A percentile compares a stretch with the other conserved stretches of the same genome.
Evolutionary conservation across 2,888 invertebrate genomes (phyloP).

Genomic region (Pediacus dermestoides): DNA sequence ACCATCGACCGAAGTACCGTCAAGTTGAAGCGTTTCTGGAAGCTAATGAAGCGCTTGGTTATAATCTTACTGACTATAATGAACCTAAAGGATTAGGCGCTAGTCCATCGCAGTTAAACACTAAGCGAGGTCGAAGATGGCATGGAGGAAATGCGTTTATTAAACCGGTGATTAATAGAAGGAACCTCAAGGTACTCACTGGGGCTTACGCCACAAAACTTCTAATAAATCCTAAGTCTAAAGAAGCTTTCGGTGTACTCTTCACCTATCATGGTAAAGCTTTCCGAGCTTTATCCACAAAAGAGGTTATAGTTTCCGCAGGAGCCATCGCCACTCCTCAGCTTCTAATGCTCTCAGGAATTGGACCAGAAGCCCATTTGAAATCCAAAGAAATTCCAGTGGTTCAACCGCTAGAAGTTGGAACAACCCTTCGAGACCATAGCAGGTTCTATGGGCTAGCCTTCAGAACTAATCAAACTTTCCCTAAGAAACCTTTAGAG

Average conservation of each 20-base stretch:
- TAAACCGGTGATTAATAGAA: conserved; percentile 59
- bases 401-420: conserved; percentile 66
- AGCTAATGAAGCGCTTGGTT: conserved; percentile 64
- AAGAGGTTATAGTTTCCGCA: conserved; percentile 73
- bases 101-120: conserved; percentile 63
- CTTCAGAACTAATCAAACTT: conserved; percentile 63
- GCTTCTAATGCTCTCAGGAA: conserved; percentile 76
- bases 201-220: conserved; percentile 60
- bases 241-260: conserved; percentile 62
- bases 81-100: conserved; percentile 60
- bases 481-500: conserved; percentile 14
- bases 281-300: conserved; percentile 56
- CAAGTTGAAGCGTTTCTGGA: conserved; percentile 41
- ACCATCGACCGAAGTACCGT: conserved; percentile 1
- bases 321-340: conserved; percentile 80
- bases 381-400: conserved; percentile 56
- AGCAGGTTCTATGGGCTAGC: conserved; percentile 66
- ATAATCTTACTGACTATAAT: conserved; percentile 66
- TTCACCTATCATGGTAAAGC: conserved; percentile 58
- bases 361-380: conserved; percentile 64
- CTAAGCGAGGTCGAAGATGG: conserved; percentile 66
- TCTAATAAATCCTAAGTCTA: conserved; percentile 58
- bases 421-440: conserved; percentile 74
- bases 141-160: conserved; percentile 75
- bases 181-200: conserved; percentile 68